Evolutionary conservation across 2,797 vertebrate species (phyloP), one percentile per base, ranked within the genome.

Genomic region (Enteromius trimaculatus): DNA sequence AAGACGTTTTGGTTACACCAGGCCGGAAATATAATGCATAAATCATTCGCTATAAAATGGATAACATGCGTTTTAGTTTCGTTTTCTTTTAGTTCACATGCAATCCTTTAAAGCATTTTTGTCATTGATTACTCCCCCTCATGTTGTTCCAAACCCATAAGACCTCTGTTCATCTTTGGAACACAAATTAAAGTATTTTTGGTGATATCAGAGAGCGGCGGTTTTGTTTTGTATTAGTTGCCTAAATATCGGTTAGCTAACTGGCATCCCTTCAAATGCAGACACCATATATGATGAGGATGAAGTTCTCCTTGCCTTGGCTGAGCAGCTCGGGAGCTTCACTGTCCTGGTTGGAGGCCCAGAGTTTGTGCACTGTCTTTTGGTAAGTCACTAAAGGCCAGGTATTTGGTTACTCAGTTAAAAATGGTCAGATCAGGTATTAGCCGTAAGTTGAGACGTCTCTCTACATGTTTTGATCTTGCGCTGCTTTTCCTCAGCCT

Each of bases 211-310:
- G 37, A 39, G 37, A 39, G 6, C 7, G 6, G 6, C 6, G 1
- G 8, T 49, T 71, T 49, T 71, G 16, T 8, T 77, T 34, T 21
- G 26, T 21, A 31, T 51, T 31, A 21, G 8, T 31, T 21, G 0
- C n/a, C 34, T 42, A 47, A 26, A 62, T 64, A 10, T 64, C 3
- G 31, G 0, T 77, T 19, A 21, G 10, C 16, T 64, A 44, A 23
- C 58, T 47, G 23, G n/a, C 51, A n/a, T 62, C 23, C 68, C 9
- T 60, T 65, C 19, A 6, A 14, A 34, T 79, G 17, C 81, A 96
- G 96, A 96, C 86, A 96, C 96, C 78, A 96, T 96, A 82, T 96
- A 96, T 62, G 96, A 96, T 92, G 96, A 96, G 90, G 96, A 96
- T 87, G 96, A 96, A 88, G 96, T 96, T 19, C 94, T 96, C 17